These are phyloP conservation scores for Drosophila stalkeri DNA, from an alignment of 2,888 invertebrate species.

Conservation along the genomic window DNA sequence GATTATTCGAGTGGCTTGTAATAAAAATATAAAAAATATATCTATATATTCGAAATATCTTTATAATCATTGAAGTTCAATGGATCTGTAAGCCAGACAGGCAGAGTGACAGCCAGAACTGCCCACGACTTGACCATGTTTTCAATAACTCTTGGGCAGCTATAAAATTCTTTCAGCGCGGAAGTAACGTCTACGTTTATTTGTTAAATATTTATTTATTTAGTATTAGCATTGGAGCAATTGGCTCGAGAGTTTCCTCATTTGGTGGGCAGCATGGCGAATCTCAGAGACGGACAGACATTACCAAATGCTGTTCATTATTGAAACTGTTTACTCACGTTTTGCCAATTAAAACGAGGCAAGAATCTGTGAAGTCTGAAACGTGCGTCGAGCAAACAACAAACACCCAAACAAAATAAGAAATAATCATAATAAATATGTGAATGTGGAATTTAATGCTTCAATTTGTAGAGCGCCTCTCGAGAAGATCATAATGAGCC, in stretches of 20 bases:
- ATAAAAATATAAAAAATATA: constrained; percentile 25
- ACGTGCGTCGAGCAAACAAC: constrained; percentile 64
- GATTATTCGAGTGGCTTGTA: constrained; percentile 36
- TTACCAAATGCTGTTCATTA: constrained; percentile 61
- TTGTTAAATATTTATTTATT: constrained; percentile 50
- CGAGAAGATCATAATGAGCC: constrained; percentile 62
- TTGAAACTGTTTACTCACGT: constrained; percentile 76
- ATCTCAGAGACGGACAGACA: constrained; percentile 35
- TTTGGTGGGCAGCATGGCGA: constrained; percentile 32
- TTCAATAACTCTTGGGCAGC: constrained; percentile 17
- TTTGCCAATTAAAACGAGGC: constrained; percentile 68
- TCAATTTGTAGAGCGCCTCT: constrained; percentile 76
- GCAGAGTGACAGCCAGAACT: not conserved
- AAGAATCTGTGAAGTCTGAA: constrained; percentile 63
- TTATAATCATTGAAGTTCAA: constrained; percentile 31
- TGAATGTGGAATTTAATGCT: constrained; percentile 63
- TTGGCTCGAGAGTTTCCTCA: constrained; percentile 69
- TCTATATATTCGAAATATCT: constrained; percentile 21
- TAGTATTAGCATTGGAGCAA: constrained; percentile 66
- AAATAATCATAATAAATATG: constrained; percentile 20
- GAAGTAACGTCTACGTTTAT: constrained; percentile 41
- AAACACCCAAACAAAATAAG: constrained; percentile 48
- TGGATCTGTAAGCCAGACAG: constrained; percentile 41
- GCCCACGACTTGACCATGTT: constrained; percentile 14
- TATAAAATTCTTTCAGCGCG: constrained; percentile 24